These are phyloP conservation scores for Nannospalax galili DNA, from an alignment of 2,113 vertebrate genomes.

Conservation along the genomic window DNA sequence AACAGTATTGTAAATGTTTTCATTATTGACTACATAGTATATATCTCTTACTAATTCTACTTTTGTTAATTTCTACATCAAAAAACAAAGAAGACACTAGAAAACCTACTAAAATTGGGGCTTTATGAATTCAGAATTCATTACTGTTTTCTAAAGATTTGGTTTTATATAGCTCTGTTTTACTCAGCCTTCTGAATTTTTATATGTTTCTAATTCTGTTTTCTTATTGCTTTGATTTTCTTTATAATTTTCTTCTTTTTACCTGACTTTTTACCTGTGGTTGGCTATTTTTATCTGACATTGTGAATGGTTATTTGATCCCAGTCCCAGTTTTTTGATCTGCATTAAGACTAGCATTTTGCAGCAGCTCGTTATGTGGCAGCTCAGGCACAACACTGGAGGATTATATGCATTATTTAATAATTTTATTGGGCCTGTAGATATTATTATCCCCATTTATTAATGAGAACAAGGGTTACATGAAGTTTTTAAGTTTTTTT, in stretches of 20 bases:
- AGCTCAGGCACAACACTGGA: too few species aligned
- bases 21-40: background rate
- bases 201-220: background rate
- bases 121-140: background rate
- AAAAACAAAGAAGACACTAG: background rate
- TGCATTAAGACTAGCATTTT: background rate
- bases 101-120: background rate
- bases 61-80: conserved; percentile 36
- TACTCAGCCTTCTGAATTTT: background rate
- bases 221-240: background rate
- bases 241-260: conserved; percentile 36
- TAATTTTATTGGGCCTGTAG: background rate
- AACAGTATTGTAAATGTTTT: background rate
- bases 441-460: background rate
- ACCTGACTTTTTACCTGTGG: background rate
- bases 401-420: background rate
- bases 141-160: background rate
- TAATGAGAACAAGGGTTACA: background rate
- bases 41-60: background rate
- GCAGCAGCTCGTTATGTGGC: background rate
- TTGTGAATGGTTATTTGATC: conserved; percentile 26
- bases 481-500: too few species aligned
- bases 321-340: background rate
- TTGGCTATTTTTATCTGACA: background rate
- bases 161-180: background rate